Base-by-base conservation (phyloP, 2,113 vertebrate species). In the Gorsachius goisagi region DNA sequence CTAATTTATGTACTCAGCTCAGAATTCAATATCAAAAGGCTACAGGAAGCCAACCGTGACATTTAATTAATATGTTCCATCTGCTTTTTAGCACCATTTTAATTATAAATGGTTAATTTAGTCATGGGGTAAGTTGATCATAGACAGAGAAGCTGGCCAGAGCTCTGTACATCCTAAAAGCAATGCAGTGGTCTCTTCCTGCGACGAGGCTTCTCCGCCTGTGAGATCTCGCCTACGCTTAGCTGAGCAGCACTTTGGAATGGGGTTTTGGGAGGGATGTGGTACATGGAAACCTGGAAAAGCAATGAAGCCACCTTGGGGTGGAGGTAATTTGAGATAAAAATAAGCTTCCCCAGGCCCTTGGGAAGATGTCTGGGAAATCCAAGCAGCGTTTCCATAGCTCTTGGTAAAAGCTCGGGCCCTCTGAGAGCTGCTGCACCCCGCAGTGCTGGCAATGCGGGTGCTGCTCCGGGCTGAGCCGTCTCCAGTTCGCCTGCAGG, bases 41-140 rank as follows among this genome's bases (percentile, higher is more conserved):
- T 95, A 60, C 75, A 27, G 74, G 74, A 90, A 88, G 74, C 90
- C 81, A 90, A 52, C 56, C 58, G 14, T 95, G 91, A 90, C 85
- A 79, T 94, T 94, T 96, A 91, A 97, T 97, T 96, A 96, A 90
- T 91, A 69, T 15, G 58, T 95, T 92, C 96, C 95, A 93, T 95
- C 96, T 97, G 94, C 71, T 93, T 94, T 95, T 89, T 35, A 64
- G 71, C 45, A 15, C 37, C 5, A 5, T 88, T 94, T 64, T 79
- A 90, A 95, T 94, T 78, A 44, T 53, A 64, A 88, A 49, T 33
- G 62, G 95, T 93, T 82, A 56, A 56, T 85, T 88, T 30, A 68
- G 74, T 85, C 74, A 27, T 1, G 39, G 90, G 71, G 15, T 60
- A 1, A 26, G 56, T 1, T 8, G 78, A 12, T 72, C 20, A 7